These are phyloP conservation scores for Aphaenogaster rudis DNA, from an alignment of 1,140 invertebrate genomes.

Conservation along the genomic window DNA sequence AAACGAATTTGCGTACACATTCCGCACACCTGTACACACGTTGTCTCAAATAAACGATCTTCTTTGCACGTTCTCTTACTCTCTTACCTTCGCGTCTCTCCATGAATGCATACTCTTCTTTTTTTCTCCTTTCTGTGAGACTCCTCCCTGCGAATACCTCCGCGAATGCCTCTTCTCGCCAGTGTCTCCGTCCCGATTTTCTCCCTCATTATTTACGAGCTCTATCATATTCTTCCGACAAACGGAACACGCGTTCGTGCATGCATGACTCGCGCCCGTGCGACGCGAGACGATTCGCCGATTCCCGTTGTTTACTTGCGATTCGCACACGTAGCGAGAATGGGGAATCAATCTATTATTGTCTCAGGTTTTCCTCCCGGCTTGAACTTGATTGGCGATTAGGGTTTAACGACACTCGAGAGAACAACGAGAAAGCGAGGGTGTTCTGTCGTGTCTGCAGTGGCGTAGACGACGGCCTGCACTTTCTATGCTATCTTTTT, in stretches of 20 bases:
- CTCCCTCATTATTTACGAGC: slow-evolving; percentile 17
- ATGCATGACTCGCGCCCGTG: not conserved
- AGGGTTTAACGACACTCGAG: slow-evolving; percentile 70
- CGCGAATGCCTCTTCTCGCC: slow-evolving; percentile 26
- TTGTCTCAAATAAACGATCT: not conserved
- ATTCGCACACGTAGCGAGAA: slow-evolving; percentile 49
- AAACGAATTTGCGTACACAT: slow-evolving; percentile 18
- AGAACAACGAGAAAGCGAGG: slow-evolving; percentile 53
- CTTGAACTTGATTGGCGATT: slow-evolving; percentile 72
- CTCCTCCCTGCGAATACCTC: not conserved
- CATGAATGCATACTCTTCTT: not conserved
- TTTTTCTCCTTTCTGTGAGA: not conserved
- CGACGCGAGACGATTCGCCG: not conserved
- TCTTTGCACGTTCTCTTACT: not conserved
- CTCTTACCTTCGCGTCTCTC: not conserved
- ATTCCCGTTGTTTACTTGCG: slow-evolving; percentile 62
- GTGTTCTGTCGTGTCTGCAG: not conserved
- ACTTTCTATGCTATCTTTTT: slow-evolving; percentile 14
- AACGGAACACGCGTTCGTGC: not conserved
- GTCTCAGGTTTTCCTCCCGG: slow-evolving; percentile 41
- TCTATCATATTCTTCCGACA: slow-evolving; percentile 24
- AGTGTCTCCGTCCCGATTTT: not conserved
- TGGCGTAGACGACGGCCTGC: not conserved
- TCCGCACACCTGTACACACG: not conserved
- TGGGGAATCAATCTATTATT: slow-evolving; percentile 59